A percentile compares a stretch with the other conserved stretches of the same genome.
Conservation (phyloP, 2,797 vertebrate genomes). For the Spondyliosoma cantharus region DNA sequence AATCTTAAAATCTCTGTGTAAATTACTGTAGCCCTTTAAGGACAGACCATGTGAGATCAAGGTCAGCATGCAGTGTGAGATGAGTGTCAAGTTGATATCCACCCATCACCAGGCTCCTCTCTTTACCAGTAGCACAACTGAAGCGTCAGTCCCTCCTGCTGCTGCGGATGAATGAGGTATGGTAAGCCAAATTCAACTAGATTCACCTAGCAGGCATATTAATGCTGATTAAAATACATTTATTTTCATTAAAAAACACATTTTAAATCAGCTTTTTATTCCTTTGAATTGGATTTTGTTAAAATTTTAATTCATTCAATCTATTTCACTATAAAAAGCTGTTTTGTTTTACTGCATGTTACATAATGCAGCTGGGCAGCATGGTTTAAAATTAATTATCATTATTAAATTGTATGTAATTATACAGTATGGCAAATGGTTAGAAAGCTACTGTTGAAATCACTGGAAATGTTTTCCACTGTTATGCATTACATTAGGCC, state of each 20-base stretch:
- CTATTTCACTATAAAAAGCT: neutral
- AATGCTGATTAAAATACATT: neutral
- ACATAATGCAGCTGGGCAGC: neutral
- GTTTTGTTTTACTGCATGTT: conserved; percentile 1
- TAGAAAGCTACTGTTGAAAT: neutral
- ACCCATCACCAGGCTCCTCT: conserved; percentile 13
- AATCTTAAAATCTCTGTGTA: conserved; percentile 27
- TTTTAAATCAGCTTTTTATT: neutral
- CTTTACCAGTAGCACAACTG: neutral
- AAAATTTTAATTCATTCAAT: neutral
- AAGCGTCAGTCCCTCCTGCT: conserved; percentile 18
- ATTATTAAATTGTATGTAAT: too few species aligned
- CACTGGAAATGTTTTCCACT: neutral
- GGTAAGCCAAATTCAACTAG: conserved; percentile 33
- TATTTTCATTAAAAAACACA: neutral
- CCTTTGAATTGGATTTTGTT: neutral
- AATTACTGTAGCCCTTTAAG: conserved; percentile 28
- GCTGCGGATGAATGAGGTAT: conserved; percentile 12
- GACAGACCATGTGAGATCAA: conserved; percentile 21
- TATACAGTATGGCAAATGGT: neutral
- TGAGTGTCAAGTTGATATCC: neutral
- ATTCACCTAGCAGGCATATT: neutral
- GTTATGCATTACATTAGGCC: neutral
- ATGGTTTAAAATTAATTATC: neutral
- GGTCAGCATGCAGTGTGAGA: conserved; percentile 17